A percentile compares a stretch with the other conserved stretches of the same genome.
Conservation (phyloP, 2,113 vertebrate species). For the Menidia beryllina region DNA sequence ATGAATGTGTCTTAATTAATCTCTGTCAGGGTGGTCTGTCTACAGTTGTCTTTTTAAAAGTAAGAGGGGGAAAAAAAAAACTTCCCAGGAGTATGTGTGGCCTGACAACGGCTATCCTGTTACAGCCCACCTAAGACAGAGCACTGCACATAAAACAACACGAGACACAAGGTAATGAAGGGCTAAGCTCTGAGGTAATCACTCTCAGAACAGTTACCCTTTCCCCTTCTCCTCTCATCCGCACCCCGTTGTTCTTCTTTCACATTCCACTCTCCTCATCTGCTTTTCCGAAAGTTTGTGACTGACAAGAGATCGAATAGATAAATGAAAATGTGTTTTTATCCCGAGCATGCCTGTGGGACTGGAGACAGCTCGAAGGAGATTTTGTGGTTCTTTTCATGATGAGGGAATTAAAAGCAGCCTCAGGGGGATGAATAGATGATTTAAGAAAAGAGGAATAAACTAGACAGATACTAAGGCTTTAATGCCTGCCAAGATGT, state of each 20-base stretch:
- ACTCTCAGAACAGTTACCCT: slow-evolving; percentile 48
- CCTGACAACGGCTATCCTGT: slow-evolving; percentile 76
- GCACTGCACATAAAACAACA: slow-evolving; percentile 73
- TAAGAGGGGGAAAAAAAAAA: slow-evolving; percentile 24
- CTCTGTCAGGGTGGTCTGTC: slow-evolving; percentile 77
- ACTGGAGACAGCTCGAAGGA: slow-evolving; percentile 48
- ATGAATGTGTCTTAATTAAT: slow-evolving; percentile 44
- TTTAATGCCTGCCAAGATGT: slow-evolving; percentile 43
- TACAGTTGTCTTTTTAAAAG: slow-evolving; percentile 55
- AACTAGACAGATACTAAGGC: slow-evolving; percentile 56
- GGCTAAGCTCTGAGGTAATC: slow-evolving; percentile 80
- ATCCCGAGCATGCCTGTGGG: slow-evolving; percentile 49
- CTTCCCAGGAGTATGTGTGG: slow-evolving; percentile 72
- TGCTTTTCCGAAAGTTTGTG: slow-evolving; percentile 29
- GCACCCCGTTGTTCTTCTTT: slow-evolving; percentile 2
- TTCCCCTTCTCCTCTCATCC: slow-evolving; percentile 32
- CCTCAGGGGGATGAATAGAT: slow-evolving; percentile 29
- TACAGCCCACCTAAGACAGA: slow-evolving; percentile 74
- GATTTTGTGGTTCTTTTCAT: slow-evolving; percentile 53
- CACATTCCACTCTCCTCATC: slow-evolving; percentile 16
- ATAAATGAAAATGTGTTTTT: slow-evolving; percentile 50
- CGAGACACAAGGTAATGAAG: slow-evolving; percentile 78
- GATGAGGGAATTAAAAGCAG: slow-evolving; percentile 63
- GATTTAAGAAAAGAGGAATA: slow-evolving; percentile 58
- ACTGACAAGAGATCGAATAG: slow-evolving; percentile 40